phyloP scores from a whole-genome alignment of 2,797 vertebrate species.

The Falco berigora region DNA sequence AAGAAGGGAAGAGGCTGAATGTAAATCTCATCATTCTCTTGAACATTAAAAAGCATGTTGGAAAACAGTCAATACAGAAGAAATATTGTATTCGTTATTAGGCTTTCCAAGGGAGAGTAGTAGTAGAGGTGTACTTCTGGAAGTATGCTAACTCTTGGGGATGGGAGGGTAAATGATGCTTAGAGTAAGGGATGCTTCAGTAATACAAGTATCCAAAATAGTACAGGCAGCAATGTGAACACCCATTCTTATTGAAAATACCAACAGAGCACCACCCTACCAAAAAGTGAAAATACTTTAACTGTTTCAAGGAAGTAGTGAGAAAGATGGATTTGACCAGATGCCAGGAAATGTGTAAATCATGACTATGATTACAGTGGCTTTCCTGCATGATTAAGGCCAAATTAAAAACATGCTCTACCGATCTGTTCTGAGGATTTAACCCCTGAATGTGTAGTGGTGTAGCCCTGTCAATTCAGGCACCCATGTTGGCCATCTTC shows the following conservation, averaged over 20 bases:
- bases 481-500: not conserved
- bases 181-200: not conserved
- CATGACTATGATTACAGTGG: not conserved
- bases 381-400: not conserved
- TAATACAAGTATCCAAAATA: not conserved
- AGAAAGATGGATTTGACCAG: not conserved
- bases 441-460: not conserved
- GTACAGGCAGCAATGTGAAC: not conserved
- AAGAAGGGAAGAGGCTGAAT: not conserved
- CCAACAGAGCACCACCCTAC: not conserved
- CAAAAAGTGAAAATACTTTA: not conserved
- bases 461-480: not conserved
- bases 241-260: not conserved
- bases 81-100: not conserved
- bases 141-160: not conserved
- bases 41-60: not conserved
- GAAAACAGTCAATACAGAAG: not conserved
- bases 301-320: not conserved
- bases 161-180: not conserved
- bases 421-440: not conserved
- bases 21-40: not conserved
- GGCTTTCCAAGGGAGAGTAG: not conserved
- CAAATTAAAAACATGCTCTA: not conserved
- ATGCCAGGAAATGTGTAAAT: not conserved
- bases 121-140: not conserved